Percentiles rank a stretch among this genome's conserved stretches.
These are phyloP conservation scores for Oryzias celebensis DNA, from an alignment of 2,113 vertebrate species.

Conservation along the genomic window DNA sequence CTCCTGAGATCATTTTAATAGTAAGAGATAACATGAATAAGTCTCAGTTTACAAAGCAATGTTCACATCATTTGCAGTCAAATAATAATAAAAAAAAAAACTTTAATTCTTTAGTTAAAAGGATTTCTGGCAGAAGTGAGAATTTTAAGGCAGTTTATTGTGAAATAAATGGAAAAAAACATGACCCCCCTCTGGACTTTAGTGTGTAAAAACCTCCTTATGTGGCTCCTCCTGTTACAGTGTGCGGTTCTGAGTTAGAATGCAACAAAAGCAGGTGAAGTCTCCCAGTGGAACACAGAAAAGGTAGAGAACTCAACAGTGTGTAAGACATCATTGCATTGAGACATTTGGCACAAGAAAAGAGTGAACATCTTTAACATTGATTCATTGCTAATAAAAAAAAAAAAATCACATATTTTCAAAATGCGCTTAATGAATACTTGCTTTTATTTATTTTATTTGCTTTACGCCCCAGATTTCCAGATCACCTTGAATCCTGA, in stretches of 20 bases:
- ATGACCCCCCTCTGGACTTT: conserved; percentile 10
- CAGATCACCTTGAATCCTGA: conserved; percentile 40
- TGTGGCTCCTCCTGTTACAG: conserved; percentile 38
- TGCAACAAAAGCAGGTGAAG: conserved; percentile 49
- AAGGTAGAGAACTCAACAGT: conserved; percentile 60
- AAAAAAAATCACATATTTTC: not conserved
- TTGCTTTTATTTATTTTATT: conserved; percentile 6
- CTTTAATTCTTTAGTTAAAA: conserved; percentile 19
- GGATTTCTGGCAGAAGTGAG: conserved; percentile 34
- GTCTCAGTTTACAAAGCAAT: conserved; percentile 36
- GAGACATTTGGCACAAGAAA: conserved; percentile 67
- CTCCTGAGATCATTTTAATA: conserved; percentile 30
- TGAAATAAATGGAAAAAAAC: conserved; percentile 37
- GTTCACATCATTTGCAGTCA: conserved; percentile 31
- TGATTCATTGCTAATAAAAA: not conserved
- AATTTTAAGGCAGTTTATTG: conserved; percentile 44
- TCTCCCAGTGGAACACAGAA: conserved; percentile 41
- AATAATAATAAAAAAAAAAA: conserved; percentile 22
- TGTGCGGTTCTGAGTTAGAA: conserved; percentile 41
- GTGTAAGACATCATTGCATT: conserved; percentile 73
- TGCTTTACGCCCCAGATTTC: conserved; percentile 11
- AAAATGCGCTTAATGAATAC: conserved; percentile 3
- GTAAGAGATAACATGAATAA: conserved; percentile 39
- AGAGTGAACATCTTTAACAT: not conserved
- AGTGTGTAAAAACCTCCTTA: conserved; percentile 29